Evolutionary conservation across 2,888 invertebrate genomes (phyloP), one percentile per base, ranked within the genome.

Genomic region (Coenonympha glycerion): DNA sequence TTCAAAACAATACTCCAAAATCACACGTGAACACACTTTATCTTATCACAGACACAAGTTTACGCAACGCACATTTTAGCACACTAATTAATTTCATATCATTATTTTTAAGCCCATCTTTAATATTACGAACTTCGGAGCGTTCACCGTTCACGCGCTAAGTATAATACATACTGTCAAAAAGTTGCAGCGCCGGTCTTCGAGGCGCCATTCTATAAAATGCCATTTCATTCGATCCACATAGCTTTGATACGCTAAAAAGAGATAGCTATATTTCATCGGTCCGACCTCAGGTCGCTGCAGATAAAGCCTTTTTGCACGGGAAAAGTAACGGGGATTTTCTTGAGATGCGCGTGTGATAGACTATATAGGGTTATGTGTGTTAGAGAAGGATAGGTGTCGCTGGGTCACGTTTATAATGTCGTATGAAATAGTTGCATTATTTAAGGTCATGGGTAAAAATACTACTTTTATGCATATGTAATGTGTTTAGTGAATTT

Each of bases 251-350:
- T 37, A 49, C 11, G 63, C 19, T 19, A 53, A 63, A 82, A 44
- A 53, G 71, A 69, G 79, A 76, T 47, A 51, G 56, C 18, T 16
- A 28, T 48, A 59, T 9, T 37, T 39, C 3, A n/a, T 49, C 37
- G 49, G 28, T 41, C 44, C 59, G 63, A 53, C 58, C 49, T 26
- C 8, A 53, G 64, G 39, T 49, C 65, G 64, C 68, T 63, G 73
- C 79, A 84, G 86, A 86, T 87, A 79, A 68, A 79, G 76, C 85
- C 86, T 87, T 86, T 85, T 85, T 82, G 86, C 84, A 80, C 74
- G 66, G 80, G 85, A 85, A 87, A 87, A 87, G 87, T 87, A 87
- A 87, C 87, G 87, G 87, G 73, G 76, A 71, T 75, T 85, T 81
- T 81, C 82, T 84, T 82, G 69, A 85, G 86, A 86, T 86, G 79